Percentiles rank a stretch among this genome's conserved stretches.
Conservation (phyloP, 2,797 vertebrate species). For the Cephalopachus bancanus region DNA sequence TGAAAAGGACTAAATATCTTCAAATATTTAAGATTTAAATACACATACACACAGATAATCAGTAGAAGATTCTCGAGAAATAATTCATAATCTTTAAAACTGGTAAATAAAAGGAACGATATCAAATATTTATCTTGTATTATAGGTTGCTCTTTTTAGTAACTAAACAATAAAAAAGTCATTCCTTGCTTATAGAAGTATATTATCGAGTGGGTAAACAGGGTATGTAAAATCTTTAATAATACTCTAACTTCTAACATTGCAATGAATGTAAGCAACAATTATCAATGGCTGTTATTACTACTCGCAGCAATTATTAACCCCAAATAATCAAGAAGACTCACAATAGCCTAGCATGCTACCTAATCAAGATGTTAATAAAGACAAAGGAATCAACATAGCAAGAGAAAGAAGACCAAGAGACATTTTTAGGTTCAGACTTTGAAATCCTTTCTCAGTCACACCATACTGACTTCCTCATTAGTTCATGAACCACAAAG, state of each 20-base stretch:
- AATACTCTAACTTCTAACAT: background rate
- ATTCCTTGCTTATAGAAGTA: background rate
- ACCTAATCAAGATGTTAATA: background rate
- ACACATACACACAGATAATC: background rate
- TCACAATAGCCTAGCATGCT: background rate
- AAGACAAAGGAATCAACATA: background rate
- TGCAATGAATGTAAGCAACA: background rate
- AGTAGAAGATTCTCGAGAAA: background rate
- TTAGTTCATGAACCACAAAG: background rate
- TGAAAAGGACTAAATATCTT: background rate
- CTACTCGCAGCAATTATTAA: background rate
- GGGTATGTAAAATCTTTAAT: background rate
- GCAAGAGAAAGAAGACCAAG: background rate
- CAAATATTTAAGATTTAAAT: background rate
- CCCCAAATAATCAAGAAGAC: background rate
- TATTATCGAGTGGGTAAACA: background rate
- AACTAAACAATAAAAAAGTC: background rate
- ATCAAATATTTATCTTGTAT: background rate
- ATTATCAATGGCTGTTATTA: background rate
- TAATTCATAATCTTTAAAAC: background rate
- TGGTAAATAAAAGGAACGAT: background rate
- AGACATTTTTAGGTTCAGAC: background rate
- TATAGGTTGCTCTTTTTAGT: background rate
- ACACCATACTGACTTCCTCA: background rate
- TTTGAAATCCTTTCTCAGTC: background rate